phyloP scores from a whole-genome alignment of 1,140 invertebrate genomes.

The Heterodera carotae region DNA sequence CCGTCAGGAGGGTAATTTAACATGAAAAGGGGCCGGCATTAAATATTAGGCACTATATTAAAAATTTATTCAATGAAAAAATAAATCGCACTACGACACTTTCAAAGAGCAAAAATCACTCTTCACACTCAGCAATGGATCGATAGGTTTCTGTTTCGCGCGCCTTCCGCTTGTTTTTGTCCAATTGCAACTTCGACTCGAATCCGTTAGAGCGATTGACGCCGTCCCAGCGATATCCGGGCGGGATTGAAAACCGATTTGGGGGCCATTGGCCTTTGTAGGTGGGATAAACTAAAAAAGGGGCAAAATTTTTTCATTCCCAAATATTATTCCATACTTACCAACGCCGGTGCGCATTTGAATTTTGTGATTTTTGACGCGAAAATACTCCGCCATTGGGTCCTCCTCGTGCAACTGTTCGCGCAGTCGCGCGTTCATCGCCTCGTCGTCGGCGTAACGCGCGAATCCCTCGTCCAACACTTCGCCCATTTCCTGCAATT shows the following conservation, averaged over 20 bases:
- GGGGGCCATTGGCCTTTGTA: slow-evolving; percentile 55
- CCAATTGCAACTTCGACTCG: slow-evolving; percentile 76
- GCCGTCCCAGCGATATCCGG: slow-evolving; percentile 95
- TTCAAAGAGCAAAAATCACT: slow-evolving; percentile 7
- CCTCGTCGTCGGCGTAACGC: slow-evolving; percentile 54
- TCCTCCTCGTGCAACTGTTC: slow-evolving; percentile 52
- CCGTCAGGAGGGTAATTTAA: slow-evolving; percentile 57
- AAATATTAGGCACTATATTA: no score
- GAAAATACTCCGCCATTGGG: slow-evolving; percentile 51
- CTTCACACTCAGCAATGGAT: slow-evolving; percentile 47
- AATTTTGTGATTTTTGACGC: slow-evolving; percentile 45
- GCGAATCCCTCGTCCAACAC: slow-evolving; percentile 52
- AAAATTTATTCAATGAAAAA: no score
- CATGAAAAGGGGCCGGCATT: no score
- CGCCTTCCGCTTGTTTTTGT: slow-evolving; percentile 46
- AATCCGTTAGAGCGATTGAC: slow-evolving; percentile 96
- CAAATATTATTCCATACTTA: slow-evolving; percentile 13
- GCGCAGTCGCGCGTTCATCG: slow-evolving; percentile 56
- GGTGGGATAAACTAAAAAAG: slow-evolving; percentile 55
- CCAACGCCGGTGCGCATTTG: slow-evolving; percentile 51
- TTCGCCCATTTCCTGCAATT: slow-evolving; percentile 54
- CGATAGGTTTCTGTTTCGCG: slow-evolving; percentile 41
- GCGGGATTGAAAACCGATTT: slow-evolving; percentile 86
- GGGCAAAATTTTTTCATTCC: not conserved
- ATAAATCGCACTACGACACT: not conserved